Conservation (phyloP, 2,888 invertebrate species). For the Corythucha ciliata region DNA sequence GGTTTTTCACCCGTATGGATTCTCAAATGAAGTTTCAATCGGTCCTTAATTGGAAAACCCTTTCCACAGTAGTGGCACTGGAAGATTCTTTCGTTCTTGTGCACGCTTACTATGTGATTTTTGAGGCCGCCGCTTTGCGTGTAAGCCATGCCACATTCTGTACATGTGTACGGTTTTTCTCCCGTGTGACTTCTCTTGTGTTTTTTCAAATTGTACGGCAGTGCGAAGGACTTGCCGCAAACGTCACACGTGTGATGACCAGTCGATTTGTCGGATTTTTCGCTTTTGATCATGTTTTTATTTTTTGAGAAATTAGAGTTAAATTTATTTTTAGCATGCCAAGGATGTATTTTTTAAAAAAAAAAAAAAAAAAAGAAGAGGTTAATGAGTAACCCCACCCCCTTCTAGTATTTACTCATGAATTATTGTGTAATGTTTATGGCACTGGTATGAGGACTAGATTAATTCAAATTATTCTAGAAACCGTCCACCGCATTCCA, state of each 20-base stretch:
- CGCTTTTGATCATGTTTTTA: too few relatives aligned
- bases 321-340: too few relatives aligned
- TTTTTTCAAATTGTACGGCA: conserved; percentile 55
- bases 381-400: too few relatives aligned
- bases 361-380: too few relatives aligned
- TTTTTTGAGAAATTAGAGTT: too few relatives aligned
- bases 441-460: too few relatives aligned
- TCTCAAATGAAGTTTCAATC: conserved; percentile 61
- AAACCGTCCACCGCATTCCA: too few relatives aligned
- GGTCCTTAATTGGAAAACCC: conserved; percentile 65
- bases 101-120: conserved; percentile 52
- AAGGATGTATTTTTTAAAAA: too few relatives aligned
- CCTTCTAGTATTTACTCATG: too few relatives aligned
- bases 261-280: too few relatives aligned
- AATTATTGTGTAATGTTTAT: too few relatives aligned
- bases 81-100: conserved; percentile 46
- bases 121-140: conserved; percentile 55
- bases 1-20: conserved; percentile 63
- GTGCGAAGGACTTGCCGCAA: conserved; percentile 55
- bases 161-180: conserved; percentile 54
- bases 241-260: conserved; percentile 51
- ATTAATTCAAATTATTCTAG: too few relatives aligned
- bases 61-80: conserved; percentile 66
- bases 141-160: conserved; percentile 54
- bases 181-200: conserved; percentile 58